A percentile compares a stretch with the other conserved stretches of the same genome.
Conservation (phyloP, 2,888 invertebrate species). For the Sarcophaga rosellei region DNA sequence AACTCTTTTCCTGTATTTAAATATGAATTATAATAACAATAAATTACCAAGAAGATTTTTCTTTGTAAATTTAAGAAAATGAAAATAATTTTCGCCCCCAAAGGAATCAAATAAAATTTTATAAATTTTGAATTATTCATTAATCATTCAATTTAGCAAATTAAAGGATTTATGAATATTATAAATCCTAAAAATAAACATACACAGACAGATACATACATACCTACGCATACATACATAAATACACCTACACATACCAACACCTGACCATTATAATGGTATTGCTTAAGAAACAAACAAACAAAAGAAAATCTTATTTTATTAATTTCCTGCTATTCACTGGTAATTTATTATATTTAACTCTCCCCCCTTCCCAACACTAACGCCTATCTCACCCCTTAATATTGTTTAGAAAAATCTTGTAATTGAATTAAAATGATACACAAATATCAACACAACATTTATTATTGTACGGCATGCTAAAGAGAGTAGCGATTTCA, state of each 20-base stretch:
- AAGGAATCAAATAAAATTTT: too few species aligned
- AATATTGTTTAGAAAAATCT: background rate
- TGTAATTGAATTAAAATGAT: constrained; percentile 10
- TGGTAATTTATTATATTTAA: constrained; percentile 19
- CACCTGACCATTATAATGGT: background rate
- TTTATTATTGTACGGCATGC: background rate
- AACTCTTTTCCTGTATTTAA: too few species aligned
- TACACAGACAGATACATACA: too few species aligned
- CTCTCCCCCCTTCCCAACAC: background rate
- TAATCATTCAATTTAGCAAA: constrained; percentile 20
- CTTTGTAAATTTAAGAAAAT: too few species aligned
- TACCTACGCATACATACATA: too few species aligned
- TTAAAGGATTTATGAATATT: constrained; percentile 19
- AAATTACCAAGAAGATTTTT: too few species aligned
- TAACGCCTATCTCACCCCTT: background rate
- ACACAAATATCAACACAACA: background rate
- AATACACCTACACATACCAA: background rate
- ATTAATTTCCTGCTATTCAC: background rate
- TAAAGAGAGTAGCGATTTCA: background rate
- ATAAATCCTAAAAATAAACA: background rate
- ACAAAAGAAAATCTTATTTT: background rate
- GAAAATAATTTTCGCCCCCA: too few species aligned
- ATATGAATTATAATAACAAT: too few species aligned
- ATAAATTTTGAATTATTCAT: constrained; percentile 2
- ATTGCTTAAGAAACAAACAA: background rate